Conservation (phyloP, 2,113 vertebrate genomes). For the Lota lota region DNA sequence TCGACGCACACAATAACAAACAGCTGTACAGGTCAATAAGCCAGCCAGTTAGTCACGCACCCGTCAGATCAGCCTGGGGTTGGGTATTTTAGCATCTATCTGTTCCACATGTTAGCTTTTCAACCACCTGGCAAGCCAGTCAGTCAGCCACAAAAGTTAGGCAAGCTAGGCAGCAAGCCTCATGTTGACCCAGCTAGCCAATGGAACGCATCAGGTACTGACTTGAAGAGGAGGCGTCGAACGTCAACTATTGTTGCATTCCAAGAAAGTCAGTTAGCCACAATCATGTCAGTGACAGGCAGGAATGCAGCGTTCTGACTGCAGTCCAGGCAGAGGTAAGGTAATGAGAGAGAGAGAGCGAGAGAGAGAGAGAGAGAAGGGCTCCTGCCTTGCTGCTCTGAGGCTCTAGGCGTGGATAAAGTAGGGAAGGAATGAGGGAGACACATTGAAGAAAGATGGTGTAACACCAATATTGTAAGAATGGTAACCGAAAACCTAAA, state of each 20-base stretch:
- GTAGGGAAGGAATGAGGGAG: slow-evolving; percentile 12
- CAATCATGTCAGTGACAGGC: slow-evolving; percentile 52
- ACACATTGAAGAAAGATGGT: background rate
- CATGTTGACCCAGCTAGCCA: slow-evolving; percentile 37
- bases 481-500: too few relatives aligned
- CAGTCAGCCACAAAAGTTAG: slow-evolving; percentile 18
- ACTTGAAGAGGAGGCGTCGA: slow-evolving; percentile 61
- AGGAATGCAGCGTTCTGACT: slow-evolving; percentile 56
- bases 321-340: slow-evolving; percentile 30
- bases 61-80: background rate
- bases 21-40: background rate
- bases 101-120: background rate
- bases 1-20: slow-evolving; percentile 10
- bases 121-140: background rate
- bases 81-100: background rate
- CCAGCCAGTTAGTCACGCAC: background rate
- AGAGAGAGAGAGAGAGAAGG: background rate
- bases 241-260: slow-evolving; percentile 59
- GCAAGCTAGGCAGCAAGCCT: slow-evolving; percentile 2
- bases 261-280: slow-evolving; percentile 57
- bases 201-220: slow-evolving; percentile 61
- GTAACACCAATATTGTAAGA: too few relatives aligned
- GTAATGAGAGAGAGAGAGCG: background rate
- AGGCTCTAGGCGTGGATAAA: background rate
- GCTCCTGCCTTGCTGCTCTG: background rate